Evolutionary conservation across 2,797 vertebrate species (phyloP).

Genomic region (Tarsius wallacei): DNA sequence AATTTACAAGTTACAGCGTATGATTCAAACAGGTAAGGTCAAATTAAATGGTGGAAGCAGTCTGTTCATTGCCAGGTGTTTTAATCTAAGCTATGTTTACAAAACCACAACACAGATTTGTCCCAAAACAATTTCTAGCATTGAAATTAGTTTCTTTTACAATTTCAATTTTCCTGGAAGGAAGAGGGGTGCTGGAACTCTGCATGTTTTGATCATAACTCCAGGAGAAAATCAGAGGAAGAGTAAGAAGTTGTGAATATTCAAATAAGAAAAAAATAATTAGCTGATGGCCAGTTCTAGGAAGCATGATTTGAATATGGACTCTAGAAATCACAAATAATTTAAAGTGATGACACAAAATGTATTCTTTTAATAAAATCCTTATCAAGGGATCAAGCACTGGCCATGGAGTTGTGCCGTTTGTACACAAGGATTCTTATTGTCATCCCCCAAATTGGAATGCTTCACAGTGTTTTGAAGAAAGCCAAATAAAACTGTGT

Average conservation of each 20-base stretch:
- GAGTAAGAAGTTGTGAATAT: neutral
- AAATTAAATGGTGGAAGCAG: conserved; percentile 40
- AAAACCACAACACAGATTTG: conserved; percentile 11
- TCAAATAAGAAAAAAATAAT: neutral
- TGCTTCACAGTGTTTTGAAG: neutral
- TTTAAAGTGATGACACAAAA: neutral
- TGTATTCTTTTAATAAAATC: neutral
- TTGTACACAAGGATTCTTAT: neutral
- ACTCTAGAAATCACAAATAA: neutral
- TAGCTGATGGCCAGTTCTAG: neutral
- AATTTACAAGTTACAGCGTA: conserved; percentile 63
- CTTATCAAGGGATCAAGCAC: neutral
- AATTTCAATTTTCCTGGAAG: neutral
- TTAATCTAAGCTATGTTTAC: conserved; percentile 50
- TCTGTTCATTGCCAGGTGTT: neutral
- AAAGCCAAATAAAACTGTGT: neutral
- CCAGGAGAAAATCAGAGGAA: neutral
- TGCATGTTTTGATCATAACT: neutral
- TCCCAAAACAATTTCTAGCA: neutral
- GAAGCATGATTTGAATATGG: neutral
- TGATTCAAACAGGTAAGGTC: conserved; percentile 38
- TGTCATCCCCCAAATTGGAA: neutral
- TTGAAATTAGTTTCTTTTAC: neutral
- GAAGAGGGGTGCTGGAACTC: neutral
- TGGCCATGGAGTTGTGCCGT: neutral